Conservation (phyloP, 2,113 vertebrate species). For the Tauraco erythrolophus region DNA sequence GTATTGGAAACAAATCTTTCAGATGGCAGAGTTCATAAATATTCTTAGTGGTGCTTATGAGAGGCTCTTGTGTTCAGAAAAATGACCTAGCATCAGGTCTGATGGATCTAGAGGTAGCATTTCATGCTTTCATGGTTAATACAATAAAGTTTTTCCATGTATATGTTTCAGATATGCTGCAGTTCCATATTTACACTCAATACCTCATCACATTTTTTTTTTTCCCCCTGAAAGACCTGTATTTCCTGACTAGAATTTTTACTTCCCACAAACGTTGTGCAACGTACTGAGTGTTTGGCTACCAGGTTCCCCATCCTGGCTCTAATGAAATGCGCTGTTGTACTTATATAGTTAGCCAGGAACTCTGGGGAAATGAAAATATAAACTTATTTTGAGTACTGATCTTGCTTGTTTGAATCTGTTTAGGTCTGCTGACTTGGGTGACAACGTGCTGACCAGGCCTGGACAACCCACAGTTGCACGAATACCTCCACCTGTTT, state of each 20-base stretch:
- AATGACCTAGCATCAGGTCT: background rate
- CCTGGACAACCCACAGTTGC: slow-evolving; percentile 83
- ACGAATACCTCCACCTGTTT: slow-evolving; percentile 88
- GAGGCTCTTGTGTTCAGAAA: background rate
- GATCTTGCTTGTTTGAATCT: slow-evolving; percentile 5
- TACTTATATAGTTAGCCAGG: background rate
- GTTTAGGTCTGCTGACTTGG: slow-evolving; percentile 87
- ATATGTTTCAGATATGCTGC: background rate
- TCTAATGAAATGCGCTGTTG: rapidly evolving
- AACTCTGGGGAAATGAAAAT: background rate
- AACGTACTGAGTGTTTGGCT: rapidly evolving
- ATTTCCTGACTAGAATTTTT: background rate
- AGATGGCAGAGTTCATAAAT: background rate
- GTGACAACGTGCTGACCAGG: slow-evolving; percentile 70
- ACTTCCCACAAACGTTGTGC: rapidly evolving
- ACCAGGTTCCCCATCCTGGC: background rate
- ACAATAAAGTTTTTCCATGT: background rate
- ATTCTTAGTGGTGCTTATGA: background rate
- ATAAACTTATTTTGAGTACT: background rate
- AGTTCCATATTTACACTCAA: background rate
- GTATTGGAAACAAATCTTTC: background rate
- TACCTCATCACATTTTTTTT: background rate
- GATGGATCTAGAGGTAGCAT: background rate
- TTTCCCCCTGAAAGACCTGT: background rate
- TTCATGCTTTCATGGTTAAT: background rate